phyloP scores from a whole-genome alignment of 2,888 invertebrate species.

The Minunthozetes semirufus region DNA sequence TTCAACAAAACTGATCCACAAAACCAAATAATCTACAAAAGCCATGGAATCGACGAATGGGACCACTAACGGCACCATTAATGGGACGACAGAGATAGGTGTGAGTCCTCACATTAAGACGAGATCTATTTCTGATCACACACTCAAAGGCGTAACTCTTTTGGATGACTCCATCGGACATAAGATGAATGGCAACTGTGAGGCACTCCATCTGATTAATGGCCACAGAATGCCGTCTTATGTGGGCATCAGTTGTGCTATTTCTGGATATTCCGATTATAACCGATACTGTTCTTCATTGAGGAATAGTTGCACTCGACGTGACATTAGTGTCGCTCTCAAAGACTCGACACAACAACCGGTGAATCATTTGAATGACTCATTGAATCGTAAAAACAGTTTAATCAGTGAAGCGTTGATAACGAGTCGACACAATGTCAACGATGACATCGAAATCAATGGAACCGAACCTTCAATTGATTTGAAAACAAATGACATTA shows the following conservation, averaged over 20 bases:
- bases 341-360: not conserved
- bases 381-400: slow-evolving; percentile 12
- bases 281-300: slow-evolving; percentile 51
- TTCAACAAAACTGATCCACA: too few species aligned
- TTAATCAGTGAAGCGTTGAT: not conserved
- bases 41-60: not conserved
- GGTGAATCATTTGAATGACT: slow-evolving; percentile 7
- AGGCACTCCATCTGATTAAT: not conserved
- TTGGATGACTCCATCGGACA: not conserved
- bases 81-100: too few species aligned
- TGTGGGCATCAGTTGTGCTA: slow-evolving; percentile 77
- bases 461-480: not conserved
- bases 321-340: not conserved
- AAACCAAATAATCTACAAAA: too few species aligned
- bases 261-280: slow-evolving; percentile 77
- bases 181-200: not conserved
- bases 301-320: slow-evolving; percentile 8
- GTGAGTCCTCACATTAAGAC: too few species aligned
- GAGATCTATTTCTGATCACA: not conserved
- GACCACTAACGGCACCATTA: not conserved
- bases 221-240: slow-evolving; percentile 61
- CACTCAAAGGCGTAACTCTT: not conserved
- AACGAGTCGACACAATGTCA: slow-evolving; percentile 16
- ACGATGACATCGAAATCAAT: not conserved
- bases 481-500: not conserved